Conservation (phyloP, 2,113 vertebrate species). For the Aegotheles bennettii region DNA sequence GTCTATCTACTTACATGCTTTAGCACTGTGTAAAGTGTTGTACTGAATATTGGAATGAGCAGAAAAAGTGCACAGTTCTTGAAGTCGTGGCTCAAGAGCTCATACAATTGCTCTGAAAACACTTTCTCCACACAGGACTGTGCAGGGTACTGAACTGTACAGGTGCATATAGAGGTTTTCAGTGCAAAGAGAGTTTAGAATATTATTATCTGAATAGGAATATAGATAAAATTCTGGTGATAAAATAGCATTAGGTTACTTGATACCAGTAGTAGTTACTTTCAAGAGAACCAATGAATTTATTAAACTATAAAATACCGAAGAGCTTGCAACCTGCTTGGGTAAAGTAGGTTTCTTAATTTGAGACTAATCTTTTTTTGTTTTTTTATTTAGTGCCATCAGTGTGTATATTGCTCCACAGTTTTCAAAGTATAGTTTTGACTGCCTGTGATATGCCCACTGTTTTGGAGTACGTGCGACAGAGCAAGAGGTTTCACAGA, state of each 20-base stretch:
- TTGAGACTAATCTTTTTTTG: not conserved
- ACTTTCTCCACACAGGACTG: not conserved
- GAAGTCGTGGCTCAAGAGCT: not conserved
- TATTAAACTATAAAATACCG: not conserved
- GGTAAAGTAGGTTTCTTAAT: not conserved
- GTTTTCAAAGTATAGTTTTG: not conserved
- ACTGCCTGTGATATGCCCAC: not conserved
- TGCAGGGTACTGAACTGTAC: not conserved
- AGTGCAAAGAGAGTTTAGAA: not conserved
- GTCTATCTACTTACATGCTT: not conserved
- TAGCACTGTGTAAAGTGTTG: not conserved
- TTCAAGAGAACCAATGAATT: not conserved
- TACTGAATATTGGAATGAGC: not conserved
- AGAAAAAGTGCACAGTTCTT: rapidly evolving
- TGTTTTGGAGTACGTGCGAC: rapidly evolving
- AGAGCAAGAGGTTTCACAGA: not conserved
- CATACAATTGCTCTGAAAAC: not conserved
- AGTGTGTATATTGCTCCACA: not conserved
- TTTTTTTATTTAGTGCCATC: not conserved
- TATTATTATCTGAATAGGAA: not conserved
- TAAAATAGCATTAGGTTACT: not conserved
- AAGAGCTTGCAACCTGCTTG: not conserved
- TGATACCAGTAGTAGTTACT: not conserved
- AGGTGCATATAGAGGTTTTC: not conserved
- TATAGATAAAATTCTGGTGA: not conserved